Conservation (phyloP, 53 echinoderm and acorn worm genomes). For the Crossaster papposus region DNA sequence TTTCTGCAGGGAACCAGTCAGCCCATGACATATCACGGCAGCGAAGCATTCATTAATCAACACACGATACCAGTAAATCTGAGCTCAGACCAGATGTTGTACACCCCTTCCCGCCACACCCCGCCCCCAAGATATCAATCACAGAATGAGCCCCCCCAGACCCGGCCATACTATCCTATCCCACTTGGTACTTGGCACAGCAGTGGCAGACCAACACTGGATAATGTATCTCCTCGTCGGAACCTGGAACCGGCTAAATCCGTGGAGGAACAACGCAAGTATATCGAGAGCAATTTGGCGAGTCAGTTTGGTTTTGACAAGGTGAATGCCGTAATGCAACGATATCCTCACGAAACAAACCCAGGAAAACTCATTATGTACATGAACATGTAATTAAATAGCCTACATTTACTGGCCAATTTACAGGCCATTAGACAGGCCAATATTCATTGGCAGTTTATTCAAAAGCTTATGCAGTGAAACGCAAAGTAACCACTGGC, state of each 20-base stretch:
- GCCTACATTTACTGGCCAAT: not conserved
- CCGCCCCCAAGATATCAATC: not conserved
- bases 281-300: slow-evolving; percentile 35
- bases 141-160: not conserved
- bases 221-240: not conserved
- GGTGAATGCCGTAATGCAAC: slow-evolving; percentile 31
- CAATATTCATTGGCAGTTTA: not conserved
- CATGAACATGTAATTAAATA: slow-evolving; percentile 19
- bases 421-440: not conserved
- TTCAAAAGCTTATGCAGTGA: too few relatives aligned
- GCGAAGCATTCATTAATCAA: not conserved
- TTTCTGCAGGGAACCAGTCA: slow-evolving; percentile 5
- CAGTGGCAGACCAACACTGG: not conserved
- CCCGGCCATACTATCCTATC: slow-evolving; percentile 14
- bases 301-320: slow-evolving; percentile 1
- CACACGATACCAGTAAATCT: not conserved
- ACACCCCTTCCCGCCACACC: not conserved
- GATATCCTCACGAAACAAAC: slow-evolving; percentile 46
- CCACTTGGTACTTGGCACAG: not conserved
- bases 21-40: slow-evolving; percentile 16
- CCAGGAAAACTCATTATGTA: slow-evolving; percentile 23
- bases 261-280: slow-evolving; percentile 26
- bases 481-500: not conserved
- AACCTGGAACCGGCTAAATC: slow-evolving; percentile 8
- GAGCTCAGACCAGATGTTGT: slow-evolving; percentile 23